Evolutionary conservation across 1,140 invertebrate species (phyloP), one percentile per base, ranked within the genome.

Genomic region (Caenorhabditis inopinata): DNA sequence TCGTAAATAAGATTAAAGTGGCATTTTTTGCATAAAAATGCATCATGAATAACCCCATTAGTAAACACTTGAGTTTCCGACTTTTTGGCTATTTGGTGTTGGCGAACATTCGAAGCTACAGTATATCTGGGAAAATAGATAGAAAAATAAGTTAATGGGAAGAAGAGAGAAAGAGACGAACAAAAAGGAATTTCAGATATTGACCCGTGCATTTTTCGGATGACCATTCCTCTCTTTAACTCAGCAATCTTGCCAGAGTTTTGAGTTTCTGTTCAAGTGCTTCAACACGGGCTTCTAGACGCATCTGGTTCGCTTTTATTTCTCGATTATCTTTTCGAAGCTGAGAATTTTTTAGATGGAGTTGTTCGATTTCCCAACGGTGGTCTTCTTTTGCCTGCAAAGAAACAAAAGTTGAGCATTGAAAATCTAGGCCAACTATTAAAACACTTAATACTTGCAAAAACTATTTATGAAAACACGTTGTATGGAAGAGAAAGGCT

Each of bases 241-340:
- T 85, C 6, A 88, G 81, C 32, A 88, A 74, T 51, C 87, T 62
- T 9, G 85, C 87, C 53, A 88, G 78, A 11, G 87, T 88, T 53
- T 87, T 86, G 78, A 88, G 87, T 78, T 88, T 88, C 18, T 85
- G 62, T 62, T 88, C 87, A 35, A 88, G 42, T 23, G 78, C 79
- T 18, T 88, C 87, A 7, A 88, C 79, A 38, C 87, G 78, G 35
- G 74, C 76, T 45, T 88, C 87, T 38, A 88, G 74, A 27, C 76
- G 85, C 51, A 84, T 47, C 42, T 86, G 86, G 29, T 81, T 58
- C 48, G 83, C 79, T 62, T 87, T 87, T 48, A 88, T 51, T 45
- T 87, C 84, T 12, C 86, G 83, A 74, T 86, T 88, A 53, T 87
- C 86, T 46, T 88, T 87, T 73, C 85, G 85, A 29, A 87, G 84